Evolutionary conservation across 2,888 invertebrate species (phyloP), one percentile per base, ranked within the genome.

Genomic region (Dasypolia templi): DNA sequence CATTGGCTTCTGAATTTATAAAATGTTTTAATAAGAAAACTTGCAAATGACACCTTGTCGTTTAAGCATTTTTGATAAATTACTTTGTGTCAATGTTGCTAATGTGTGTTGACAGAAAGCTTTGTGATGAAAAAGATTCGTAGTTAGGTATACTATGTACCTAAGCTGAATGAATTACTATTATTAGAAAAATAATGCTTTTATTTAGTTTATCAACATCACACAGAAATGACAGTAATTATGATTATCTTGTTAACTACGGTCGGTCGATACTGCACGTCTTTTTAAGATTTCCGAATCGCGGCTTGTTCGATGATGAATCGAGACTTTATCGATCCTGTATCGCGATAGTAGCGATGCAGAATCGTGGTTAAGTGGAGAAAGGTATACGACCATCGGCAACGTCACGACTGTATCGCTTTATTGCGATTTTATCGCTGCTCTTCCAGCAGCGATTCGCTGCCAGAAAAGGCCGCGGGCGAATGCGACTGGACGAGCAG

Each of bases 31-130:
- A 44, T 44, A 44, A 11, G n/a, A 32, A 49, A 49, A 32, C 32
- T n/a, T 64, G 9, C 14, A 7, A n/a, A 22, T 32, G 63, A 49
- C 63, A 63, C 29, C 22, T 49, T 32, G 63, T 44, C 29, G 2
- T 32, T 63, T 29, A 11, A 46, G 29, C 0, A 49, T 63, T 29
- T 63, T 63, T 49, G 22, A 63, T 63, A 46, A 63, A 63, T 29
- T 63, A 63, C 46, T 3, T 63, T 53, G 59, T 22, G 49, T 58
- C 53, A 51, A 63, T 49, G 4, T 72, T n/a, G 42, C 46, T 63
- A 67, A 72, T 51, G 19, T 44, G 17, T 46, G 44, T 63, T 53
- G 35, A 29, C 17, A 46, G 44, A 68, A 49, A 65, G 32, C 26
- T 46, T 67, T 63, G 22, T 44, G 44, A 46, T 53, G n/a, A 14